A percentile compares a stretch with the other conserved stretches of the same genome.
These are phyloP conservation scores for Staurois parvus DNA, from an alignment of 2,797 vertebrate species.

Conservation along the genomic window DNA sequence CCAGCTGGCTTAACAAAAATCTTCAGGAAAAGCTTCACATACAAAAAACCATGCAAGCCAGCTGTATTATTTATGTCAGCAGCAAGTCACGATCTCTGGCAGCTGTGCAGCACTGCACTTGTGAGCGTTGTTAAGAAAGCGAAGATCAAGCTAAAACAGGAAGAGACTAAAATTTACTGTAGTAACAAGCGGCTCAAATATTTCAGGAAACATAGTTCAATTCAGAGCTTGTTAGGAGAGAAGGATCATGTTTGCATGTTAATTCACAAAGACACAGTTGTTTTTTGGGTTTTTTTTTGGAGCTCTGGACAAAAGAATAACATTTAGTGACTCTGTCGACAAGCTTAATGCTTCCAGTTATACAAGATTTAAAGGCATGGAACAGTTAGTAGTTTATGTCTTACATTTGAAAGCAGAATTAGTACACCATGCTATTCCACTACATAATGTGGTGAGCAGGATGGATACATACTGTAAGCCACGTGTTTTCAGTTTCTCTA, in stretches of 20 bases:
- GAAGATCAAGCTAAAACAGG: slow-evolving; percentile 57
- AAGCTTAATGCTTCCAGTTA: not conserved
- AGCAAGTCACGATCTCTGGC: slow-evolving; percentile 55
- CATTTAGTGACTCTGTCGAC: not conserved
- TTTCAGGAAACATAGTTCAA: slow-evolving; percentile 60
- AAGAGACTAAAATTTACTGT: slow-evolving; percentile 54
- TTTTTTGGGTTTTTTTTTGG: not conserved
- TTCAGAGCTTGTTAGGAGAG: slow-evolving; percentile 1
- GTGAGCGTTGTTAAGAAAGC: slow-evolving; percentile 54
- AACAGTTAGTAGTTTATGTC: no score
- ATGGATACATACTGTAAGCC: no score
- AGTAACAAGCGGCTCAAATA: slow-evolving; percentile 32
- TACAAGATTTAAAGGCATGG: no score
- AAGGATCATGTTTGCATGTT: slow-evolving; percentile 31
- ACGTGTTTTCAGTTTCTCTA: no score
- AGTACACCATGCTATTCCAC: no score
- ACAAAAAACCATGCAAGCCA: slow-evolving; percentile 39
- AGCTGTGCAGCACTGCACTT: slow-evolving; percentile 62
- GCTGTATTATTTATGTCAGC: slow-evolving; percentile 59
- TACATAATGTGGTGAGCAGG: no score
- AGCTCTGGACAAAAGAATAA: slow-evolving; percentile 5
- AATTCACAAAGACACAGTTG: not conserved
- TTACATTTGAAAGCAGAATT: no score
- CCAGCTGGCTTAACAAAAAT: slow-evolving; percentile 58
- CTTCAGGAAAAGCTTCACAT: slow-evolving; percentile 48